Evolutionary conservation across 2,888 invertebrate genomes (phyloP), one percentile per base, ranked within the genome.

Genomic region (Drosophila meridiana): DNA sequence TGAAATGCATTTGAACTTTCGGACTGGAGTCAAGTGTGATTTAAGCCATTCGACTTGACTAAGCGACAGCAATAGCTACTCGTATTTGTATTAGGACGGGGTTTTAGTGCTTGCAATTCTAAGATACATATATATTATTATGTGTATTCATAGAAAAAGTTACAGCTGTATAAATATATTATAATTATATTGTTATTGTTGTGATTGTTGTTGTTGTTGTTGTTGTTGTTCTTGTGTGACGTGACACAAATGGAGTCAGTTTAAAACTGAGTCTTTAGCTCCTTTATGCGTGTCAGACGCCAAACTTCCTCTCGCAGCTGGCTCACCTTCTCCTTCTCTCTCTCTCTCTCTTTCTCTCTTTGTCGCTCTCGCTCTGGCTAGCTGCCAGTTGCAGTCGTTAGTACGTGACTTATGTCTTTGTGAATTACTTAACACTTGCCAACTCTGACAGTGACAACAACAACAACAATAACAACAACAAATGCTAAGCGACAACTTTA

Each of bases 351-450:
- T 26, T 6, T 13, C 26, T 47, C 32, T 8, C n/a, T 14, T 34
- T 8, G 34, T n/a, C n/a, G n/a, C n/a, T n/a, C 20, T 20, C 40
- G 32, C 32, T 53, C 48, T 72, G 67, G 61, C 53, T 20, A 26
- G 26, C 20, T 52, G 52, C 64, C 75, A 63, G 45, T 57, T 30
- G 43, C 26, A 50, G 53, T 55, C 56, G 72, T 74, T 72, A 69
- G 82, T 85, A 85, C 87, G 87, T 85, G 84, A 85, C 84, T 84
- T 85, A 72, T 84, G 85, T 65, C 63, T 76, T 56, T 70, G 48
- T 69, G 67, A 76, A 78, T 85, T 76, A 84, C 84, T 85, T 86
- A 83, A 83, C 83, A 82, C 74, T 75, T 64, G 70, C 62, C 70
- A 80, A 53, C 69, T 50, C 60, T 47, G 63, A 47, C 69, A 69